phyloP scores from a whole-genome alignment of 2,797 vertebrate genomes.

The Pitangus sulphuratus region DNA sequence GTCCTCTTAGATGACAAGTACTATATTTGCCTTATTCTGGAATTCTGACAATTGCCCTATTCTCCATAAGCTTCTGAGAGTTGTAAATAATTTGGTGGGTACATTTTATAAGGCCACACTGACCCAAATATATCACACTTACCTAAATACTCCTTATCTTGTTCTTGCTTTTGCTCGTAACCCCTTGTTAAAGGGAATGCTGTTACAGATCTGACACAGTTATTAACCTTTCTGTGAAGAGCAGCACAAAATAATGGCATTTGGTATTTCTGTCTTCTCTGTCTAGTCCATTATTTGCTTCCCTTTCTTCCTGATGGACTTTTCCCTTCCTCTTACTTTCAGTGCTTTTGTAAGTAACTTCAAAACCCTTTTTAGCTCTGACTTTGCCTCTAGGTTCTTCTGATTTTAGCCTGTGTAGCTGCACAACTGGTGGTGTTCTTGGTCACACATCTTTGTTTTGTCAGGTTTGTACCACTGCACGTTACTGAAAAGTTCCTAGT shows the following conservation, averaged over 20 bases:
- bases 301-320: neutral
- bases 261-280: slow-evolving; percentile 26
- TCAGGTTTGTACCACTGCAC: neutral
- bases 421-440: neutral
- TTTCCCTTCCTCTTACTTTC: neutral
- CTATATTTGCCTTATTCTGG: neutral
- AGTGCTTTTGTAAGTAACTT: neutral
- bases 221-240: slow-evolving; percentile 59
- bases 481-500: neutral
- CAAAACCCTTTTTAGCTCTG: neutral
- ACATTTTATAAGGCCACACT: slow-evolving; percentile 17
- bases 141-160: slow-evolving; percentile 60
- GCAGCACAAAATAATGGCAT: slow-evolving; percentile 25
- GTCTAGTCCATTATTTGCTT: neutral
- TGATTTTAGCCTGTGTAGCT: neutral
- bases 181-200: slow-evolving; percentile 15
- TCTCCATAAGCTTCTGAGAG: neutral
- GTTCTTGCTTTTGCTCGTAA: slow-evolving; percentile 40
- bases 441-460: neutral
- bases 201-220: slow-evolving; percentile 43
- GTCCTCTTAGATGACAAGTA: neutral
- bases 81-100: slow-evolving; percentile 24
- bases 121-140: slow-evolving; percentile 60
- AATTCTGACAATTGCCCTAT: slow-evolving; percentile 7
- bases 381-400: neutral